Percentiles rank a stretch among this genome's conserved stretches.
Evolutionary conservation across 2,888 invertebrate genomes (phyloP).

Genomic region (Leucoma salicis): DNA sequence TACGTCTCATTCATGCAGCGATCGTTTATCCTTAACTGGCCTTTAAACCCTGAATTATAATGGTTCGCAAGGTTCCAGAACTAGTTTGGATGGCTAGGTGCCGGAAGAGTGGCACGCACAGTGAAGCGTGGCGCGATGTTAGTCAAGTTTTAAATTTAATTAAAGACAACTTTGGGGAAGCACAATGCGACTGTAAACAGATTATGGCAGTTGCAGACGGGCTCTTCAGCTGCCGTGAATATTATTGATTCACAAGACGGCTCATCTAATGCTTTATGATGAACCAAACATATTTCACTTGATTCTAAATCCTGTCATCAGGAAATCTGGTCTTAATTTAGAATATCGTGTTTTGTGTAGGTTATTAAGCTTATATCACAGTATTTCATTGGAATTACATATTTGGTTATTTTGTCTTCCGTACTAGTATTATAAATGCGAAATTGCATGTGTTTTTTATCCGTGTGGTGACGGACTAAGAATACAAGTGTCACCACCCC

Average conservation of each 20-base stretch:
- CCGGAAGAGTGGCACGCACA: constrained; percentile 43
- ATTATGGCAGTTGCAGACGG: constrained; percentile 41
- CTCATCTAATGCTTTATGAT: too few species aligned
- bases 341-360: too few species aligned
- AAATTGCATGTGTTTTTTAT: too few species aligned
- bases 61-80: constrained; percentile 11
- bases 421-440: too few species aligned
- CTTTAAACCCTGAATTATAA: not conserved
- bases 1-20: not conserved
- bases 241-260: not conserved
- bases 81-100: constrained; percentile 26
- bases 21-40: not conserved
- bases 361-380: too few species aligned
- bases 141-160: constrained; percentile 73
- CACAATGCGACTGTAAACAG: constrained; percentile 59
- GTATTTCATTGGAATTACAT: not conserved
- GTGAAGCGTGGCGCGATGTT: constrained; percentile 47
- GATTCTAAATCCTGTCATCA: too few species aligned
- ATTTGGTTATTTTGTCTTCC: too few species aligned
- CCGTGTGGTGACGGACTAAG: not conserved
- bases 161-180: constrained; percentile 67
- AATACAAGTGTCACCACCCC: not conserved
- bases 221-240: constrained; percentile 21
- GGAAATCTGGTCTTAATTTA: too few species aligned
- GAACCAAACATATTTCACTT: too few species aligned